phyloP scores from a whole-genome alignment of 2,888 invertebrate genomes.

The Abrostola triplasia region DNA sequence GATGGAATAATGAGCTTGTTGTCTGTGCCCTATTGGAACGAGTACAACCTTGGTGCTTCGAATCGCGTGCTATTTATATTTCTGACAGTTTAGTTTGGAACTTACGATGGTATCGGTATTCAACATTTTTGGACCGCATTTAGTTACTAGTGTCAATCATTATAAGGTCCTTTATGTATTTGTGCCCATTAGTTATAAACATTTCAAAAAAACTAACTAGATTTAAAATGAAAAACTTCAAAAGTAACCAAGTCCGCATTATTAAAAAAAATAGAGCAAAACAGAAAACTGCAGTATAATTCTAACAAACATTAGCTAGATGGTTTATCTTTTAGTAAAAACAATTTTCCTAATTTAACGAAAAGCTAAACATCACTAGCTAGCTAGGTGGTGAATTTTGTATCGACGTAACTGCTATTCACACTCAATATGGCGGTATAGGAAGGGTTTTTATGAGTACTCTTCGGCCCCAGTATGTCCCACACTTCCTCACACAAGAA shows the following conservation, averaged over 20 bases:
- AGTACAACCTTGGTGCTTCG: conserved; percentile 31
- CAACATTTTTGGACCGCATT: not conserved
- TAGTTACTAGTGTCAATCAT: not conserved
- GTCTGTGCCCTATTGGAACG: conserved; percentile 23
- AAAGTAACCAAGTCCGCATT: too few relatives aligned
- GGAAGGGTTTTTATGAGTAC: conserved; percentile 23
- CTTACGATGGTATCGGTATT: not conserved
- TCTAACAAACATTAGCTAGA: too few relatives aligned
- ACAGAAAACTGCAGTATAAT: too few relatives aligned
- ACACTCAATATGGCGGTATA: conserved; percentile 14
- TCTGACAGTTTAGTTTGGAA: not conserved
- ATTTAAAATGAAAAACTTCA: too few relatives aligned
- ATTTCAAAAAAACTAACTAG: too few relatives aligned
- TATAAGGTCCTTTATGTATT: too few relatives aligned
- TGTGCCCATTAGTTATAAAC: too few relatives aligned
- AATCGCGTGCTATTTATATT: conserved; percentile 9
- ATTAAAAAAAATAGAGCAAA: too few relatives aligned
- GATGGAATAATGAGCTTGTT: conserved; percentile 59
- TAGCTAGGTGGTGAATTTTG: too few relatives aligned
- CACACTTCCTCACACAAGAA: conserved; percentile 30
- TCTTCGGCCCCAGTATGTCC: conserved; percentile 23
- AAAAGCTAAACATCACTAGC: too few relatives aligned
- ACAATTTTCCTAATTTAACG: too few relatives aligned
- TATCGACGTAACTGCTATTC: not conserved
- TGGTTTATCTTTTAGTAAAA: too few relatives aligned